Evolutionary conservation across 1,140 invertebrate genomes (phyloP), one percentile per base, ranked within the genome.

Genomic region (Drosophila virilis): DNA sequence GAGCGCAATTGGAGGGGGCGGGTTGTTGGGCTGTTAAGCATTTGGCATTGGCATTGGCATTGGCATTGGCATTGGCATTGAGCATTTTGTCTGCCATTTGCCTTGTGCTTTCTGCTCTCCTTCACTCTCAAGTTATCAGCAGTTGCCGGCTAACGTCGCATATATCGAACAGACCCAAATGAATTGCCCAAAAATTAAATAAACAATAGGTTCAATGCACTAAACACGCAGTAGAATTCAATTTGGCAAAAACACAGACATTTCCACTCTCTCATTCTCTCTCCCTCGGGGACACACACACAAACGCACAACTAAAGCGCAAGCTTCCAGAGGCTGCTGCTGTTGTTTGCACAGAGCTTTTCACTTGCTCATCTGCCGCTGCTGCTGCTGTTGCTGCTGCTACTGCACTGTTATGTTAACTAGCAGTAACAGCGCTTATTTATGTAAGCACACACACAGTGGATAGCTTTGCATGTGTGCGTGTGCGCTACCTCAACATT

Each of bases 151-250:
- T 66, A 54, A 55, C 70, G 54, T 67, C 62, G 58, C 65, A 74
- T 68, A 60, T 60, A 85, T 81, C 75, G 74, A 82, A 85, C 74
- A 60, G 35, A 48, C 38, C 43, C 13, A 74, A 69, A 60, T 51
- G 55, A 60, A 65, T 66, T 73, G 69, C 61, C 61, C 51, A 59
- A 67, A 60, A 82, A 74, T 86, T 67, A 67, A 88, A 88, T 83
- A 86, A 88, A 86, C 82, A 79, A 82, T 79, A 83, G 79, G 83
- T 89, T 88, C 83, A 88, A 88, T 88, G 84, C 83, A 88, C 83
- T 78, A 72, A 74, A 68, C 60, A 58, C 84, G 84, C 83, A 88
- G 83, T 88, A 89, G 79, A 88, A 88, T 88, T 89, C 58, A 89
- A 80, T 89, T 28, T 88, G 70, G 62, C 43, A 22, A 38, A 52